phyloP scores from a whole-genome alignment of 2,888 invertebrate genomes.

The Blomia tropicalis region DNA sequence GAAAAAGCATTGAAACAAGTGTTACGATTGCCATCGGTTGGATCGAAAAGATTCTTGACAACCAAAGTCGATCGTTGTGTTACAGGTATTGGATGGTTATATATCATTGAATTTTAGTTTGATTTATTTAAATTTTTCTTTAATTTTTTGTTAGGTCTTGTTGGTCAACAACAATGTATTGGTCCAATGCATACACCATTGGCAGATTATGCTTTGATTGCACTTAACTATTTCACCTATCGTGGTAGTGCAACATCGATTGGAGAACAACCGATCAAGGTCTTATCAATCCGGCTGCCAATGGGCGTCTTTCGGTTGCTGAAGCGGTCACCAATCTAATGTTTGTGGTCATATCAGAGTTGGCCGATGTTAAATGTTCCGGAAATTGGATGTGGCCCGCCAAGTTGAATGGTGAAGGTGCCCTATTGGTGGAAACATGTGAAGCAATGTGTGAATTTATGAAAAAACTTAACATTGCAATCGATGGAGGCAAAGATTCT shows the following conservation, averaged over 20 bases:
- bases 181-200: slow-evolving; percentile 90
- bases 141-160: neutral
- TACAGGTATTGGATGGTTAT: slow-evolving; percentile 23
- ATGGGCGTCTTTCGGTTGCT: slow-evolving; percentile 82
- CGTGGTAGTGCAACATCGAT: slow-evolving; percentile 81
- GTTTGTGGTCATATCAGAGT: slow-evolving; percentile 45
- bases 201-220: slow-evolving; percentile 73
- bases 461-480: slow-evolving; percentile 62
- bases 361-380: slow-evolving; percentile 84
- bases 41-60: slow-evolving; percentile 83
- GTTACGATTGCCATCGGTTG: slow-evolving; percentile 66
- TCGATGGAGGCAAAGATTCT: slow-evolving; percentile 95
- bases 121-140: neutral
- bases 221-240: slow-evolving; percentile 60
- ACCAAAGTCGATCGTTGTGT: slow-evolving; percentile 48
- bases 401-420: slow-evolving; percentile 76
- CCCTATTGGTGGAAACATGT: slow-evolving; percentile 69
- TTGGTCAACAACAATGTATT: slow-evolving; percentile 91
- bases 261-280: slow-evolving; percentile 92
- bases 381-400: slow-evolving; percentile 99
- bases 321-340: slow-evolving; percentile 86
- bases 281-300: slow-evolving; percentile 60
- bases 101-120: neutral
- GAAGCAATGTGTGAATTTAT: slow-evolving; percentile 70
- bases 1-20: slow-evolving; percentile 57